A percentile compares a stretch with the other conserved stretches of the same genome.
Conservation (phyloP, 35 echinoderm and acorn worm genomes). For the Patiria miniata region DNA sequence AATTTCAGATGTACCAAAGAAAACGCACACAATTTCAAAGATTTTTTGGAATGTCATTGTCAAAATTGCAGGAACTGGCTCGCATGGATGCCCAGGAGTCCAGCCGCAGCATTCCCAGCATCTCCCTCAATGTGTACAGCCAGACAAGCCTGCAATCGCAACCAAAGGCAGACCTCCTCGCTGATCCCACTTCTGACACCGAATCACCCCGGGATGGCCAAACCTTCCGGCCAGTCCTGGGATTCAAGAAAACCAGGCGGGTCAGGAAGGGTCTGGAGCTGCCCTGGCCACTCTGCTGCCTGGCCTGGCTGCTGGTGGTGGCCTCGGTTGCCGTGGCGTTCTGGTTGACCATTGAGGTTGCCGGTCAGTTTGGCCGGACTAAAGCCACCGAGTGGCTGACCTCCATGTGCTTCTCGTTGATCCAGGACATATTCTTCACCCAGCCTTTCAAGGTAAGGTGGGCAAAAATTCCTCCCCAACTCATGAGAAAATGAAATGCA, state of each 20-base stretch:
- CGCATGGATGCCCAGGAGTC: constrained; percentile 1
- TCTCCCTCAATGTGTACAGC: not conserved
- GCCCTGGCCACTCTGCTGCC: constrained; percentile 78
- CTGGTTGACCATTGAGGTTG: constrained; percentile 84
- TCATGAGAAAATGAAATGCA: too few relatives aligned
- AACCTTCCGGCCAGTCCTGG: constrained; percentile 25
- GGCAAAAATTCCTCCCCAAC: too few relatives aligned
- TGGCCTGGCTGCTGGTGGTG: constrained; percentile 76
- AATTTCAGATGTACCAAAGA: too few relatives aligned
- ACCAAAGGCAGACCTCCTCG: not conserved
- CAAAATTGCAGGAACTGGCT: not conserved
- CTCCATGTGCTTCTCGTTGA: constrained; percentile 83
- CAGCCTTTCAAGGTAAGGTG: constrained; percentile 98
- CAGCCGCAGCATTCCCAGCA: not conserved
- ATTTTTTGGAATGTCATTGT: too few relatives aligned
- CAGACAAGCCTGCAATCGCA: not conserved
- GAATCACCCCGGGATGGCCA: not conserved
- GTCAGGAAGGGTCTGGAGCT: constrained; percentile 81
- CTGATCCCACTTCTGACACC: not conserved
- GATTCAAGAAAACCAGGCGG: constrained; percentile 64
- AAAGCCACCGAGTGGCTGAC: constrained; percentile 88
- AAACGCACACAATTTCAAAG: too few relatives aligned
- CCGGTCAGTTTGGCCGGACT: constrained; percentile 75
- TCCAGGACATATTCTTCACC: constrained; percentile 87
- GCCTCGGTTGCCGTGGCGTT: constrained; percentile 66